These are phyloP conservation scores for Paradoxurus hermaphroditus DNA, from an alignment of 2,113 vertebrate species.

Conservation along the genomic window DNA sequence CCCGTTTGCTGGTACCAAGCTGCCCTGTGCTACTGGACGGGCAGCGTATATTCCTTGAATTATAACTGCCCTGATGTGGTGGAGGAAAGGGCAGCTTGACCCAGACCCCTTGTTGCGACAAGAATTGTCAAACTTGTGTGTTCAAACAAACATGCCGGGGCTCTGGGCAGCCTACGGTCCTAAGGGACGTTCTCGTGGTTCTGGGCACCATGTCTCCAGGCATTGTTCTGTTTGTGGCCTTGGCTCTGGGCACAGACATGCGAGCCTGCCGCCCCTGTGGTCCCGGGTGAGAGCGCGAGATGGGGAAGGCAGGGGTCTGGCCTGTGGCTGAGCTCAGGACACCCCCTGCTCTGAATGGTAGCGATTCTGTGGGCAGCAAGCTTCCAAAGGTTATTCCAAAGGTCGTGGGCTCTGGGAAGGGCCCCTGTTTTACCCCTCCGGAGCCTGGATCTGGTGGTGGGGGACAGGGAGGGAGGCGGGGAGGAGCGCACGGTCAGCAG, in stretches of 20 bases:
- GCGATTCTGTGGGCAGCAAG: constrained; percentile 31
- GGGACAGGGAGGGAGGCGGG: background rate
- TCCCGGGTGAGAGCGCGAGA: background rate
- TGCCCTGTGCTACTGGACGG: background rate
- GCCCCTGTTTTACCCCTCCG: constrained; percentile 49
- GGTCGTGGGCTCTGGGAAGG: constrained; percentile 48
- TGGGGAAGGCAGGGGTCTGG: background rate
- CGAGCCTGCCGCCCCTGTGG: background rate
- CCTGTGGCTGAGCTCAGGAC: background rate
- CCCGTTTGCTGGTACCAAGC: background rate
- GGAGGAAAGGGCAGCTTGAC: background rate
- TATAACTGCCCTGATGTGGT: background rate
- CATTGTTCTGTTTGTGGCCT: background rate
- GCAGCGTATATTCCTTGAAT: background rate
- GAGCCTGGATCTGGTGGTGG: background rate
- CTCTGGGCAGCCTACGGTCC: fast-evolving
- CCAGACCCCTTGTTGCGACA: background rate
- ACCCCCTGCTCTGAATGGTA: background rate
- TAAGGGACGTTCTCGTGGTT: background rate
- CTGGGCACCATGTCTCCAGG: background rate
- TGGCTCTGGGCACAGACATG: background rate
- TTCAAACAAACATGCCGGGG: background rate
- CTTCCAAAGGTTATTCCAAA: constrained; percentile 74
- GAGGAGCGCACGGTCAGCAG: constrained; percentile 79
- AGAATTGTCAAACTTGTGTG: background rate